These are phyloP conservation scores for Euglossa dilemma DNA, from an alignment of 1,140 invertebrate species.

Conservation along the genomic window DNA sequence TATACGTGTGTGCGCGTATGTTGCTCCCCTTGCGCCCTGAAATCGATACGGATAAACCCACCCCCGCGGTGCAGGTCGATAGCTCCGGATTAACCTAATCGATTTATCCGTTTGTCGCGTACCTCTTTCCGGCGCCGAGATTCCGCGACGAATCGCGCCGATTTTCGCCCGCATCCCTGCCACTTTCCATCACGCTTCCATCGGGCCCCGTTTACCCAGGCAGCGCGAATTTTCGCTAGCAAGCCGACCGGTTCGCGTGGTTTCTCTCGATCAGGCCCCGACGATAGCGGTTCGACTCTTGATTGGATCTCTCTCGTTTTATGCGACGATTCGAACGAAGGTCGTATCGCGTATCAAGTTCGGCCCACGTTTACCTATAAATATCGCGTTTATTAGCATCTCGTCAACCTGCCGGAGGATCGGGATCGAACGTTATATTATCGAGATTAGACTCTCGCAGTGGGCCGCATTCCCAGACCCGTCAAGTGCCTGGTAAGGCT, in stretches of 20 bases:
- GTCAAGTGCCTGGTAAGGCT: background rate
- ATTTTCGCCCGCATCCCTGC: background rate
- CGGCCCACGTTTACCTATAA: background rate
- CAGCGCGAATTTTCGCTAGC: background rate
- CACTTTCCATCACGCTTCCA: background rate
- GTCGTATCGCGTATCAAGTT: too few species aligned
- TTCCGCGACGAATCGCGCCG: background rate
- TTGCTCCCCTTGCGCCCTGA: background rate
- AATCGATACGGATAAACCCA: slow-evolving; percentile 28
- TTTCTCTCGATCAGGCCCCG: background rate
- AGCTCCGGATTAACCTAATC: slow-evolving; percentile 42
- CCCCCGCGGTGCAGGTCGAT: slow-evolving; percentile 21
- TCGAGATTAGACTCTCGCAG: slow-evolving; percentile 4
- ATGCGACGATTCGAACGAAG: too few species aligned
- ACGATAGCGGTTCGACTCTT: too few species aligned
- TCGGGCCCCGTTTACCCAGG: background rate
- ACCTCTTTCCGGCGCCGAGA: slow-evolving; percentile 8
- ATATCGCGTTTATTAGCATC: background rate
- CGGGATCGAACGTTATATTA: background rate
- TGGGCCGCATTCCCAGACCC: background rate
- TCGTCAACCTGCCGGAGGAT: background rate
- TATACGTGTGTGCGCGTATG: slow-evolving; percentile 9
- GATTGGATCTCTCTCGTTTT: too few species aligned
- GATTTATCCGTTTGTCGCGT: slow-evolving; percentile 32
- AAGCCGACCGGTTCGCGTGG: background rate